Base-by-base conservation (phyloP, 53 echinoderm and acorn worm species). In the Echinometra lucunter region DNA sequence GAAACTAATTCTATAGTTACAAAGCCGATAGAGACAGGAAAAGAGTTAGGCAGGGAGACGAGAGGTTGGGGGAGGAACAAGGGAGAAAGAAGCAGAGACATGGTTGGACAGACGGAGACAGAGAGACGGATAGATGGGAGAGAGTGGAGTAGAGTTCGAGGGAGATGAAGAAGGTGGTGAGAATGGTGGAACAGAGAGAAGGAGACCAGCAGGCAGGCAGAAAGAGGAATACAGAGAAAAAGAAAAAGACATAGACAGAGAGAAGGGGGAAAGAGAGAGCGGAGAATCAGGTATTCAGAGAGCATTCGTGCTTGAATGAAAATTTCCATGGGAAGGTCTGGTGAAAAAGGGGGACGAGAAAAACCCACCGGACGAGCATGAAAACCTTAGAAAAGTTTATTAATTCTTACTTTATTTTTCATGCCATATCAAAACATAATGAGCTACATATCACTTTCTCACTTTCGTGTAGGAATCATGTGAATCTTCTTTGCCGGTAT, bases 41-140 rank as follows among this genome's bases (percentile, higher is more conserved):
- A 66, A 90, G 53, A 89, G 89, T n/a, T 27, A 6, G 89, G 30
- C 15, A 32, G 56, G 16, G 89, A 89, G 57, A 89, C 66, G 58
- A 11, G 90, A 63, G 90, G n/a, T n/a, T n/a, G n/a, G 58, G 21
- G 23, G 90, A 90, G 58, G 66, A 35, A 38, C 13, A 28, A 32
- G 21, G 58, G 58, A 15, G 66, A 15, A 1, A 60, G 66, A 17
- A 13, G 9, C 34, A 90, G 63, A 37, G 35, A 90, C 63, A 60
- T 37, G 28, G 89, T 16, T 88, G 28, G 34, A 89, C 9, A 57
- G 89, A 35, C 5, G 34, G 57, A 89, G 89, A 57, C 9, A 34
- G 57, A 89, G 57, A 57, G 12, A 89, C 30, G 8, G 57, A 15
- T n/a, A 57, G 30, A 18, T 19, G 4, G 63, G 19, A 19, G 1